Percentiles rank a stretch among this genome's conserved stretches.
phyloP scores from a whole-genome alignment of 2,797 vertebrate species.

The Scolopax bukidnonensis region DNA sequence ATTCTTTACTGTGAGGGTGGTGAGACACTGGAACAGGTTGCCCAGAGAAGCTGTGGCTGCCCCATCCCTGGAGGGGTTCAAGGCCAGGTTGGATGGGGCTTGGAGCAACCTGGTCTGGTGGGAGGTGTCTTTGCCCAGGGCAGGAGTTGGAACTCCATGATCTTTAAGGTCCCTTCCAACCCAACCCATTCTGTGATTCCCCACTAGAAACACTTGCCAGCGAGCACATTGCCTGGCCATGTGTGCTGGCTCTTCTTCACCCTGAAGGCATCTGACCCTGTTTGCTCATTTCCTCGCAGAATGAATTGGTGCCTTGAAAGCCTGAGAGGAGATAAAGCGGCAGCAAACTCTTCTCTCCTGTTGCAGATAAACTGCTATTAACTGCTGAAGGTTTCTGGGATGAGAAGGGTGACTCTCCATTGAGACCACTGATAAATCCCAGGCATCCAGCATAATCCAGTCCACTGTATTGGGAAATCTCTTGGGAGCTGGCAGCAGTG shows the following conservation, averaged over 20 bases:
- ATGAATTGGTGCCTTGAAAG: background rate
- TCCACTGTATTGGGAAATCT: background rate
- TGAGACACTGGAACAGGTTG: too few species aligned
- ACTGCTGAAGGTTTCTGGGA: conserved; percentile 6
- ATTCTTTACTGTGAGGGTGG: too few species aligned
- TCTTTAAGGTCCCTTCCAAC: too few species aligned
- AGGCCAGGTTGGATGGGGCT: too few species aligned
- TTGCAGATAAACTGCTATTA: background rate
- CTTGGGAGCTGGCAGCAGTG: background rate
- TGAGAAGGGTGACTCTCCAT: background rate
- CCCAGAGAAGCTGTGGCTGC: too few species aligned
- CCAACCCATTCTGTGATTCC: background rate
- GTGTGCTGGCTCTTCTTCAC: background rate
- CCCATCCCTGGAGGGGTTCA: too few species aligned
- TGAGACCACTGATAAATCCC: background rate
- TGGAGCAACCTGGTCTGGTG: too few species aligned
- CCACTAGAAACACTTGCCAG: fast-evolving
- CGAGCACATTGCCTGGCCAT: background rate
- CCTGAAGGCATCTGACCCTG: background rate
- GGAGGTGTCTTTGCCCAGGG: too few species aligned
- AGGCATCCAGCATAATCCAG: background rate
- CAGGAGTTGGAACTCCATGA: too few species aligned
- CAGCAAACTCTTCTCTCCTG: background rate
- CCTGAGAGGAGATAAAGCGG: conserved; percentile 8
- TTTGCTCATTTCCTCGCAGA: background rate